A percentile compares a stretch with the other conserved stretches of the same genome.
Evolutionary conservation across 2,113 vertebrate genomes (phyloP).

Genomic region (Pteruthius melanotis): DNA sequence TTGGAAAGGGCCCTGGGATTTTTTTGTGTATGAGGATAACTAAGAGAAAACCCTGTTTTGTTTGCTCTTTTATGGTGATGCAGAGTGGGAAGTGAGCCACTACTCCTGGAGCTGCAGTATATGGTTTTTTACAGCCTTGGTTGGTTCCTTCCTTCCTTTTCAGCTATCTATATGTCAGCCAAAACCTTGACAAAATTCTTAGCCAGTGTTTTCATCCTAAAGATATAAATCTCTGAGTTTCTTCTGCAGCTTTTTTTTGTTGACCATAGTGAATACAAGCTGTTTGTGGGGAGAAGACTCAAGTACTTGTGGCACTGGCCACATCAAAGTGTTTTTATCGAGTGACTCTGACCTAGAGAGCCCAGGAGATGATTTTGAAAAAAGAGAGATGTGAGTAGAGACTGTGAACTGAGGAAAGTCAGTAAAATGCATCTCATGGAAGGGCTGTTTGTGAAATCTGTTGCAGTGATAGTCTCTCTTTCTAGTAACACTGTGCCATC

Average conservation of each 20-base stretch:
- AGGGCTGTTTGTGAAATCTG: not conserved
- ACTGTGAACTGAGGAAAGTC: not conserved
- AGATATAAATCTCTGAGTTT: not conserved
- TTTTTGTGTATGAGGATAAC: not conserved
- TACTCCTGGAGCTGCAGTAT: not conserved
- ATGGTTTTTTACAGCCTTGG: not conserved
- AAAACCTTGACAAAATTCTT: not conserved
- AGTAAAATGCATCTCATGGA: not conserved
- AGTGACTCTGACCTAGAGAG: not conserved
- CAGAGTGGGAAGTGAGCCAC: constrained; percentile 2
- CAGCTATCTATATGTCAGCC: not conserved
- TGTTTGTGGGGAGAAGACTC: not conserved
- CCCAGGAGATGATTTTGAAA: not conserved
- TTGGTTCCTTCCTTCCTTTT: not conserved
- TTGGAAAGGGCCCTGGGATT: not conserved
- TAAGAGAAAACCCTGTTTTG: not conserved
- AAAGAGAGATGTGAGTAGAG: not conserved
- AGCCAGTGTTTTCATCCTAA: not conserved
- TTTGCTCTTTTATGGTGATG: constrained; percentile 7
- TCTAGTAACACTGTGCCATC: not conserved
- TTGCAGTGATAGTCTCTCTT: not conserved
- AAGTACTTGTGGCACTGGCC: not conserved
- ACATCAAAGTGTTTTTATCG: not conserved
- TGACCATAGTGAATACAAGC: not conserved
- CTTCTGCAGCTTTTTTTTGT: not conserved